Evolutionary conservation across 2,888 invertebrate genomes (phyloP).

Genomic region (Vanessa cardui): DNA sequence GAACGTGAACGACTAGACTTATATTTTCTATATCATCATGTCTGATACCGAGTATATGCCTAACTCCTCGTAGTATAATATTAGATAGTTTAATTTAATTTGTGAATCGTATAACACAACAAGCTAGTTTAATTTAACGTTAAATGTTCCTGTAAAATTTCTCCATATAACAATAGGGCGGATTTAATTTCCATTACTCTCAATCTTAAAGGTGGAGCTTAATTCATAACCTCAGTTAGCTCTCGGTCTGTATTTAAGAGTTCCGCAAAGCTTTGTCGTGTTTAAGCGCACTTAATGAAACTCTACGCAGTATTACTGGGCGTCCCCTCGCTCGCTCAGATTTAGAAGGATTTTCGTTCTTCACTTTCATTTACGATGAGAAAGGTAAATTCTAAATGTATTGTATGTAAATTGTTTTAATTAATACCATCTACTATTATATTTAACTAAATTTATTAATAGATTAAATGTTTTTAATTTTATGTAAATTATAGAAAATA

Average conservation of each 20-base stretch:
- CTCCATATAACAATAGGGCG: constrained; percentile 24
- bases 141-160: constrained; percentile 15
- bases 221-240: constrained; percentile 48
- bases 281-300: constrained; percentile 71
- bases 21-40: too few species aligned
- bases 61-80: too few species aligned
- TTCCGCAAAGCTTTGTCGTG: constrained; percentile 57
- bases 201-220: constrained; percentile 25
- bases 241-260: constrained; percentile 42
- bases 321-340: constrained; percentile 48
- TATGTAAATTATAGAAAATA: too few species aligned
- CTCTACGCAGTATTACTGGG: constrained; percentile 55
- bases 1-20: too few species aligned
- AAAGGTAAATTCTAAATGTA: constrained; percentile 17
- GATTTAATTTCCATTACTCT: constrained; percentile 26
- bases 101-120: neutral
- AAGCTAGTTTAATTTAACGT: constrained; percentile 11
- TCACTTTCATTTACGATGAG: constrained; percentile 52
- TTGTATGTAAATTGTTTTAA: neutral
- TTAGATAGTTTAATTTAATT: too few species aligned
- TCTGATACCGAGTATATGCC: too few species aligned
- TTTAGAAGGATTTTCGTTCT: constrained; percentile 60
- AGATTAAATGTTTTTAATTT: too few species aligned
- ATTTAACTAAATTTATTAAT: too few species aligned
- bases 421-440: neutral